phyloP scores from a whole-genome alignment of 2,113 vertebrate species.

The Misgurnus mizolepis region DNA sequence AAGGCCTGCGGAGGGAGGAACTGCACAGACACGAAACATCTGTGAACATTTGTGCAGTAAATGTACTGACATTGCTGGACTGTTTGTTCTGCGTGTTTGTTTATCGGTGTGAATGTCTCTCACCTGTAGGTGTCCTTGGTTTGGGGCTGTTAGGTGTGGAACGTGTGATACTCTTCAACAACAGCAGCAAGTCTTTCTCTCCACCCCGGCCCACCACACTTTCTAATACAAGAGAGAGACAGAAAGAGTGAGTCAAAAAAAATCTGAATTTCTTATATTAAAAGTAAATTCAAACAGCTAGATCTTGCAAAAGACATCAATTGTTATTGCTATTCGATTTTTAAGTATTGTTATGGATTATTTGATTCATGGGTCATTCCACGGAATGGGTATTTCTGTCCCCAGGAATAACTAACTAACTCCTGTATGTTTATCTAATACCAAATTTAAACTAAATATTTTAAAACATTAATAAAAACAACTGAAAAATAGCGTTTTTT shows the following conservation, averaged over 20 bases:
- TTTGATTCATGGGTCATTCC: no score
- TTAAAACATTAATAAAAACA: no score
- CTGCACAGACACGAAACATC: conserved; percentile 53
- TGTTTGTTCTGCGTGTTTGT: conserved; percentile 10
- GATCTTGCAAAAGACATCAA: not conserved
- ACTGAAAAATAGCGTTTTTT: no score
- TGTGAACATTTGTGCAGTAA: conserved; percentile 22
- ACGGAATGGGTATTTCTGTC: no score
- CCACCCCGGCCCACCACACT: conserved; percentile 70
- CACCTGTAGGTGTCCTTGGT: conserved; percentile 70
- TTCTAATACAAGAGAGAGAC: conserved; percentile 63
- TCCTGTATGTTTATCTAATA: no score
- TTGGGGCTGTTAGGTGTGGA: conserved; percentile 17
- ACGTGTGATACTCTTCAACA: conserved; percentile 73
- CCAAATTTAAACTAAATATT: no score
- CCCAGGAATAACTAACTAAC: no score
- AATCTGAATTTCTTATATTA: no score
- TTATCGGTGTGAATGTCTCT: not conserved
- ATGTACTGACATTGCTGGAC: not conserved
- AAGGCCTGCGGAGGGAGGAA: conserved; percentile 65
- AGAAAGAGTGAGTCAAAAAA: not conserved
- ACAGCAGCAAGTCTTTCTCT: conserved; percentile 73
- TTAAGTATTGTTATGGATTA: no score
- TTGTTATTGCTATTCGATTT: not conserved
- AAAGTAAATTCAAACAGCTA: no score